phyloP scores from a whole-genome alignment of 2,797 vertebrate species.

The Limnodromus scolopaceus region DNA sequence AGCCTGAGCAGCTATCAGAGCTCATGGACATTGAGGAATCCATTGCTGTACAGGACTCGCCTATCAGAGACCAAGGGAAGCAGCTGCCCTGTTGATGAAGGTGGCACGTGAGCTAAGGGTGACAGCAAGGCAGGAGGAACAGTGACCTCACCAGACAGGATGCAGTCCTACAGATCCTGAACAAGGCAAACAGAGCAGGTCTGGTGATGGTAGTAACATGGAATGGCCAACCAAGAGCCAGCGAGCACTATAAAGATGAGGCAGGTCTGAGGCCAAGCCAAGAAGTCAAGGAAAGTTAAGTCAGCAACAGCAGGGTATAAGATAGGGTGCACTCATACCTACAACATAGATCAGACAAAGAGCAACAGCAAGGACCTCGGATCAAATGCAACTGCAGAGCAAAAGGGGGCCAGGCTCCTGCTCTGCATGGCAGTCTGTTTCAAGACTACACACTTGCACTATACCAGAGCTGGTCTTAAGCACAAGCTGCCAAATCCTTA shows the following conservation, averaged over 20 bases:
- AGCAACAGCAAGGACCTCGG: neutral
- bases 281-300: neutral
- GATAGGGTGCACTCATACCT: neutral
- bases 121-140: neutral
- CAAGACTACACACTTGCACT: neutral
- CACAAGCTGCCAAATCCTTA: neutral
- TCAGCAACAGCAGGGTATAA: neutral
- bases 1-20: neutral
- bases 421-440: neutral
- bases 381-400: neutral
- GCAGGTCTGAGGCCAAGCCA: neutral
- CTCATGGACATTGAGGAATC: neutral
- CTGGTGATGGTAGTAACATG: neutral
- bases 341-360: neutral
- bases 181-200: neutral
- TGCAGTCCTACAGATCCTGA: neutral
- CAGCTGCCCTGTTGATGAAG: neutral
- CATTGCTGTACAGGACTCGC: neutral
- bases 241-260: neutral
- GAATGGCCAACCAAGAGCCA: neutral
- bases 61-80: neutral
- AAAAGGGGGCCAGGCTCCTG: neutral
- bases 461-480: neutral
- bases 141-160: neutral
- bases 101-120: neutral